Evolutionary conservation across 2,888 invertebrate species (phyloP), one percentile per base, ranked within the genome.

Genomic region (Actias luna): DNA sequence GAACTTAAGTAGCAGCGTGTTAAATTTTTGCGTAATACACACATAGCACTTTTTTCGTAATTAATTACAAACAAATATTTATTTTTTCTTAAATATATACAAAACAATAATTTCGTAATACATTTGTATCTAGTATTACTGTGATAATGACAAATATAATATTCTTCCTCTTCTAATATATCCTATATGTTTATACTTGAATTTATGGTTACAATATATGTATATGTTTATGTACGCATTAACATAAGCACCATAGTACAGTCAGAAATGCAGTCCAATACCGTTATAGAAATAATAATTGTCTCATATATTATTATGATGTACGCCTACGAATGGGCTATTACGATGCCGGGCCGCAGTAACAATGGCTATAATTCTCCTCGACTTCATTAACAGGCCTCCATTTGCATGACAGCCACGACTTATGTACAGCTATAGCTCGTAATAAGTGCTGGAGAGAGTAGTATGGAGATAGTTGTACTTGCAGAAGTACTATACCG

Each of bases 361-460:
- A 89, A 90, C 92, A 91, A 91, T 86, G 85, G 80, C 89, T 85
- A 92, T 92, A 92, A 91, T 90, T 92, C 92, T 90, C 86, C 82
- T 85, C 84, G 87, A 85, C 90, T 92, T 92, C 92, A 92, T 92
- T 92, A 91, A 88, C 91, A 91, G 91, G 86, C 90, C 85, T 87
- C 91, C 91, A 92, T 92, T 92, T 92, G 91, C 91, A 91, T 91
- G 91, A 89, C 90, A 91, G 83, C 81, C 82, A 80, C 80, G 73
- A 84, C 78, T 78, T 82, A 80, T 75, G 75, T 80, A 84, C 77
- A 81, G 70, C 80, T 83, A 83, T 81, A 87, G 81, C 79, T 80
- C 74, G 80, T 83, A 84, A 84, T 85, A 87, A 86, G 80, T 82
- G 74, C 69, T 74, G 74, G 76, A 79, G 76, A 80, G 79, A 73